phyloP scores from a whole-genome alignment of 1,140 invertebrate species.

The Platorchestia sp. region DNA sequence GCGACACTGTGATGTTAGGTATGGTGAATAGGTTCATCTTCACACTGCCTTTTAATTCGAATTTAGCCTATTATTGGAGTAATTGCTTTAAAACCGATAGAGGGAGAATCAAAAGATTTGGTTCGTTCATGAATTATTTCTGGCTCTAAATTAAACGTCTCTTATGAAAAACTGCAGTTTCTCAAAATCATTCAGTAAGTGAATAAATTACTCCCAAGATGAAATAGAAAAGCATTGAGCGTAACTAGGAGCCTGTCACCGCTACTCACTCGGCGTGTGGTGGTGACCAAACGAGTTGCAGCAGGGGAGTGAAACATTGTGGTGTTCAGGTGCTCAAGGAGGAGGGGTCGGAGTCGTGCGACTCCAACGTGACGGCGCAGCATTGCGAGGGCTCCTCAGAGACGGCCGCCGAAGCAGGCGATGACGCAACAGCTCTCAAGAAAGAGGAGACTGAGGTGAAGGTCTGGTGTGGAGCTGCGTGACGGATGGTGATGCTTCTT shows the following conservation, averaged over 20 bases:
- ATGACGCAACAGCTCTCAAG: constrained; percentile 72
- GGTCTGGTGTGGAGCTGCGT: not conserved
- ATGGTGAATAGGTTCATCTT: not conserved
- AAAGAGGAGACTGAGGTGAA: constrained; percentile 76
- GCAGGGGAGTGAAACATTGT: constrained; percentile 76
- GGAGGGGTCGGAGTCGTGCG: constrained; percentile 66
- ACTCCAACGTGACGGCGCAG: constrained; percentile 57
- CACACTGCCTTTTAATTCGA: not conserved
- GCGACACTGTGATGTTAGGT: not conserved
- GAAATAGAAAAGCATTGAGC: not conserved
- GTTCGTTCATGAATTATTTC: not conserved
- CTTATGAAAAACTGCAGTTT: not conserved
- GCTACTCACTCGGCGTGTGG: constrained; percentile 71
- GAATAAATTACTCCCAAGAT: not conserved
- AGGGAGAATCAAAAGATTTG: not conserved
- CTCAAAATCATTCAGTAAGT: not conserved
- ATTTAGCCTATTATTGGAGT: not conserved
- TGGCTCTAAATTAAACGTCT: not conserved
- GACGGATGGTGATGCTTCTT: not conserved
- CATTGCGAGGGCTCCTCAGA: constrained; percentile 56
- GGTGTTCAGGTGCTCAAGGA: constrained; percentile 65
- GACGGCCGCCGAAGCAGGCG: constrained; percentile 55
- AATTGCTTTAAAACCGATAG: not conserved
- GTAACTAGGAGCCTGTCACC: not conserved
- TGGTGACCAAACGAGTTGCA: constrained; percentile 70